Evolutionary conservation across 1,140 invertebrate genomes (phyloP).

Genomic region (Chionoecetes opilio): DNA sequence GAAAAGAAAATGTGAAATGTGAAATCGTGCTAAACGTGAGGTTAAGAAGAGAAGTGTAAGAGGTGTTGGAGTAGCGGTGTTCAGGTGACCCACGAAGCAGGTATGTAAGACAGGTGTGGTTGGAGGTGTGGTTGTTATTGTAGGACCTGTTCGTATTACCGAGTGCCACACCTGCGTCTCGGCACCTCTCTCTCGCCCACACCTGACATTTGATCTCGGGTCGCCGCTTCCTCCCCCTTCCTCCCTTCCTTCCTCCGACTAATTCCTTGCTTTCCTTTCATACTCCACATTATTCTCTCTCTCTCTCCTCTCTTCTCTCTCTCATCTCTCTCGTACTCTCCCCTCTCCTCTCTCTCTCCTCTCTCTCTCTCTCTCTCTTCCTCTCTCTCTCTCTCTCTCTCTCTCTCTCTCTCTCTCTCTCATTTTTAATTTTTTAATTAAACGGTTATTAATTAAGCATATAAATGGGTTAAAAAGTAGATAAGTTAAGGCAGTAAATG

Average conservation of each 20-base stretch:
- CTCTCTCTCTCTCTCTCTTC: background rate
- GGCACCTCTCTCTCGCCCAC: background rate
- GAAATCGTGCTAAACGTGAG: background rate
- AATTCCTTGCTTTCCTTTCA: background rate
- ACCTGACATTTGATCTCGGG: background rate
- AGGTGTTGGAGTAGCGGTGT: background rate
- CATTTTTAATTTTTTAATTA: no score
- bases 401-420: background rate
- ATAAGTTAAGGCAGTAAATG: no score
- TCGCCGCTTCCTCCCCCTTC: background rate
- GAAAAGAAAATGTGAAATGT: background rate
- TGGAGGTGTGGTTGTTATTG: background rate
- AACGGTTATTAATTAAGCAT: no score
- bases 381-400: conserved; percentile 14
- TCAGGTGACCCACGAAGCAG: no score
- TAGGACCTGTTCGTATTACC: background rate
- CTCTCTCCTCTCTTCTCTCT: background rate
- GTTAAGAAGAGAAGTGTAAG: background rate
- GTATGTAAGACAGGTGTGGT: background rate
- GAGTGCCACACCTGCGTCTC: background rate
- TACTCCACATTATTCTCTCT: background rate
- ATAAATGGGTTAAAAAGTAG: no score
- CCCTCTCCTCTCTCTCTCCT: background rate
- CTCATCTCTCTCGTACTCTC: background rate
- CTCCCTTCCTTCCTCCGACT: background rate